Conservation (phyloP, 2,113 vertebrate species). For the Trogon melanurus region DNA sequence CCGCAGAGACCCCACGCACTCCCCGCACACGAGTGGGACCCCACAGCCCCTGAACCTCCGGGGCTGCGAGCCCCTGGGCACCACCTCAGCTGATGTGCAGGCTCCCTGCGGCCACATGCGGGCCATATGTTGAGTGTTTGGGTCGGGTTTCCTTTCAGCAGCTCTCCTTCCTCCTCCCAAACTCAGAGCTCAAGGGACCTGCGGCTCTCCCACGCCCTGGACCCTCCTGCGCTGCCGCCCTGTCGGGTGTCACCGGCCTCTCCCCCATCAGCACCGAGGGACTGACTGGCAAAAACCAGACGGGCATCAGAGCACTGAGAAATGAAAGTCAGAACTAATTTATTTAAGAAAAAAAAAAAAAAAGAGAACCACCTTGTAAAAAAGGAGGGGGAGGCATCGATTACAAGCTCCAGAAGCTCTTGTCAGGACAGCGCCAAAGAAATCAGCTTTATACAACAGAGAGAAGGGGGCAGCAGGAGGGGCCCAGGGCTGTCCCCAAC, state of each 20-base stretch:
- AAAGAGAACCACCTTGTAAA: not conserved
- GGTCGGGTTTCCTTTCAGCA: not conserved
- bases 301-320: not conserved
- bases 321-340: slow-evolving; percentile 61
- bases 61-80: fast-evolving
- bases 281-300: not conserved
- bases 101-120: not conserved
- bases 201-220: fast-evolving
- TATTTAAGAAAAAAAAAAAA: slow-evolving; percentile 61
- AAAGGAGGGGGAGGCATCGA: slow-evolving; percentile 23
- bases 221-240: not conserved
- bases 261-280: not conserved
- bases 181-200: not conserved
- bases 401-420: slow-evolving; percentile 75
- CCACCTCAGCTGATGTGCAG: not conserved
- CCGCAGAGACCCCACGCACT: not conserved
- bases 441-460: slow-evolving; percentile 20
- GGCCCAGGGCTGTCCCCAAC: not conserved
- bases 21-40: not conserved
- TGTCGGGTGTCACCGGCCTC: not conserved
- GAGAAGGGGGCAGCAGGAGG: slow-evolving; percentile 4
- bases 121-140: not conserved
- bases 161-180: not conserved
- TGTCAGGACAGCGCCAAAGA: slow-evolving; percentile 37
- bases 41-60: not conserved